Conservation (phyloP, 2,888 invertebrate genomes). For the Phyllotreta striolata region DNA sequence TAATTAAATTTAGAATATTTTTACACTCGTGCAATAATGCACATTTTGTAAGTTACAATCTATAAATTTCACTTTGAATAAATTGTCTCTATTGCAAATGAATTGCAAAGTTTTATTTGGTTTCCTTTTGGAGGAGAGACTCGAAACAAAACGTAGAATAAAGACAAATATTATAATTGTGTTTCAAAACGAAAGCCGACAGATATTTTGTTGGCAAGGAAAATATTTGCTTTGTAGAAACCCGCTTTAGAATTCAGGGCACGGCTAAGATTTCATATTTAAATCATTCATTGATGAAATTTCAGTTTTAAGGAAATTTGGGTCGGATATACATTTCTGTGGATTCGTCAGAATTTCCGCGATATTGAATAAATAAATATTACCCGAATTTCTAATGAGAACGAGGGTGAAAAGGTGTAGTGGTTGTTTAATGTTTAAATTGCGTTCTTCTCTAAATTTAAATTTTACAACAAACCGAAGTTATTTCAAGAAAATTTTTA, state of each 20-base stretch:
- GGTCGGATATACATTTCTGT: slow-evolving; percentile 6
- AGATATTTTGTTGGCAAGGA: slow-evolving; percentile 3
- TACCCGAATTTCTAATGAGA: slow-evolving; percentile 9
- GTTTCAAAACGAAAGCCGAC: slow-evolving; percentile 3
- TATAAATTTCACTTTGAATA: too few species aligned
- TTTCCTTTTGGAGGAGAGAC: too few species aligned
- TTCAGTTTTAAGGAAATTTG: slow-evolving; percentile 13
- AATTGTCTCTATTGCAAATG: too few species aligned
- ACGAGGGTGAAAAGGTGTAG: too few species aligned
- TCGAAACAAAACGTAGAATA: not conserved
- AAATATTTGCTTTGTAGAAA: slow-evolving; percentile 18
- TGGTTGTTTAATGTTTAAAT: too few species aligned
- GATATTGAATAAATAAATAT: slow-evolving; percentile 15
- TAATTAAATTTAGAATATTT: too few species aligned
- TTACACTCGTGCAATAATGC: too few species aligned
- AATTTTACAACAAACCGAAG: too few species aligned
- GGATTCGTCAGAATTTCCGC: slow-evolving; percentile 11
- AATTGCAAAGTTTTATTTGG: too few species aligned
- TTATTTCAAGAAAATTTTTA: too few species aligned
- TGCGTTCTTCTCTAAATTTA: too few species aligned
- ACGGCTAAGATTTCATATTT: slow-evolving; percentile 9
- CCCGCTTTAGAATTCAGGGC: slow-evolving; percentile 11
- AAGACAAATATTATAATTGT: slow-evolving; percentile 4
- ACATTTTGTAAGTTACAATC: too few species aligned
- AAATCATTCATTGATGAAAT: slow-evolving; percentile 15